Conservation (phyloP, 2,113 vertebrate genomes). For the Scophthalmus maximus region DNA sequence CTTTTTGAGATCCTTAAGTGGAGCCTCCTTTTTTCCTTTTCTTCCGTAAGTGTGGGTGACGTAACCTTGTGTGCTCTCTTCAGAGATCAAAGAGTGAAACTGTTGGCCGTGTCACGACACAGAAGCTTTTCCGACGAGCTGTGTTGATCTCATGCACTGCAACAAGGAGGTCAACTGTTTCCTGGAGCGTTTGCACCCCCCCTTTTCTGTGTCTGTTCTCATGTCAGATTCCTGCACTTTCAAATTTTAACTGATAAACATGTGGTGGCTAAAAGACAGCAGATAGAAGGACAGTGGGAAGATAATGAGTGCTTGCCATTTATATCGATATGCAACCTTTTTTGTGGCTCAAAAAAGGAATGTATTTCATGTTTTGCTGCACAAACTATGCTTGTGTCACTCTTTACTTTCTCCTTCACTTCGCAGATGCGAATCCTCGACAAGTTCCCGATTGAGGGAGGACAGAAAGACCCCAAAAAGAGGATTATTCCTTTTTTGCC, state of each 20-base stretch:
- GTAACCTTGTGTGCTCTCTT: conserved; percentile 42
- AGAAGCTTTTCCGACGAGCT: conserved; percentile 43
- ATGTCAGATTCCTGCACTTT: conserved; percentile 44
- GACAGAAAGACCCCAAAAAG: conserved; percentile 97
- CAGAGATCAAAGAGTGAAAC: conserved; percentile 59
- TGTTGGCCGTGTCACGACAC: conserved; percentile 35
- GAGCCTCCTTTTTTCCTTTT: conserved; percentile 27
- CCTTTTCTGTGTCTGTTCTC: conserved; percentile 4
- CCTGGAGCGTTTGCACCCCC: conserved; percentile 1
- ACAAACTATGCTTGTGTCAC: not conserved
- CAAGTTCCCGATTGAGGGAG: conserved; percentile 95
- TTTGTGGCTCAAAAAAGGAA: not conserved
- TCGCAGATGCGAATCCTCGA: conserved; percentile 96
- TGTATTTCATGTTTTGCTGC: not conserved
- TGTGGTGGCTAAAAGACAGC: conserved; percentile 9
- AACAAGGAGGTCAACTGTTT: conserved; percentile 48
- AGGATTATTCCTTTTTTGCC: conserved; percentile 97
- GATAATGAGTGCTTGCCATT: not conserved
- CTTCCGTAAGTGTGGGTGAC: conserved; percentile 39
- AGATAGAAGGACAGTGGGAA: not conserved
- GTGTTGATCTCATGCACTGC: conserved; percentile 34
- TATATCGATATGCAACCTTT: not conserved
- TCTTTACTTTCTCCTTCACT: not conserved
- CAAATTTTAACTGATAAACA: conserved; percentile 30
- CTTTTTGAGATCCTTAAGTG: conserved; percentile 37